Evolutionary conservation across 2,888 invertebrate genomes (phyloP).

Genomic region (Synergus itoensis): DNA sequence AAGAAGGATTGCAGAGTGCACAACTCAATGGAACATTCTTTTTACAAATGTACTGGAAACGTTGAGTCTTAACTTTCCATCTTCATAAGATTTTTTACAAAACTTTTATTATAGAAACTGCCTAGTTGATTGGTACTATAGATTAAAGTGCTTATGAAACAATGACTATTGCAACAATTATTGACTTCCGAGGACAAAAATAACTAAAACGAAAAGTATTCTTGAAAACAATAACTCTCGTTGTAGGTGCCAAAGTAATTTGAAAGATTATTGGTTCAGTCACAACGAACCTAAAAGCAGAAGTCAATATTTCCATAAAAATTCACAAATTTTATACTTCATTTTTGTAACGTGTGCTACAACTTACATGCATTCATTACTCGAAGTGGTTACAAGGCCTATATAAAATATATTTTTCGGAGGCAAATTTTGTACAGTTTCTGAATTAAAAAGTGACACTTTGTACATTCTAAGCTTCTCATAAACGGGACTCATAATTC

Average conservation of each 20-base stretch:
- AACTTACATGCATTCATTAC: constrained; percentile 12
- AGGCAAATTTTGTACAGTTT: constrained; percentile 11
- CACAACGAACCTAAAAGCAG: constrained; percentile 18
- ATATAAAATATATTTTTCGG: constrained; percentile 30
- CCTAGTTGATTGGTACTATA: not conserved
- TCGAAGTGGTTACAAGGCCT: constrained; percentile 16
- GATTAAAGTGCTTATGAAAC: not conserved
- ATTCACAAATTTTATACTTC: constrained; percentile 32
- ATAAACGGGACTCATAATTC: not conserved
- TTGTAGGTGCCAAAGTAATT: constrained; percentile 34
- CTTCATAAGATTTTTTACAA: not conserved
- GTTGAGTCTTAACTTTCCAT: not conserved
- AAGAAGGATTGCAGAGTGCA: constrained; percentile 40
- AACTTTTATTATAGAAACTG: constrained; percentile 20
- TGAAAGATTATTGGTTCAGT: constrained; percentile 9
- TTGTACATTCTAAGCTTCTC: not conserved
- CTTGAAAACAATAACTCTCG: not conserved
- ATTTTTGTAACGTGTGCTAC: constrained; percentile 16
- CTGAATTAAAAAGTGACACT: not conserved
- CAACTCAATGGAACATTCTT: constrained; percentile 21
- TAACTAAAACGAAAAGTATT: not conserved
- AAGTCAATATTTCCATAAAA: not conserved
- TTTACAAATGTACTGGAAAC: constrained; percentile 18
- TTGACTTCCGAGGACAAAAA: not conserved
- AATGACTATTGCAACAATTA: not conserved